phyloP scores from a whole-genome alignment of 1,140 invertebrate species.

The Homalodisca vitripennis region DNA sequence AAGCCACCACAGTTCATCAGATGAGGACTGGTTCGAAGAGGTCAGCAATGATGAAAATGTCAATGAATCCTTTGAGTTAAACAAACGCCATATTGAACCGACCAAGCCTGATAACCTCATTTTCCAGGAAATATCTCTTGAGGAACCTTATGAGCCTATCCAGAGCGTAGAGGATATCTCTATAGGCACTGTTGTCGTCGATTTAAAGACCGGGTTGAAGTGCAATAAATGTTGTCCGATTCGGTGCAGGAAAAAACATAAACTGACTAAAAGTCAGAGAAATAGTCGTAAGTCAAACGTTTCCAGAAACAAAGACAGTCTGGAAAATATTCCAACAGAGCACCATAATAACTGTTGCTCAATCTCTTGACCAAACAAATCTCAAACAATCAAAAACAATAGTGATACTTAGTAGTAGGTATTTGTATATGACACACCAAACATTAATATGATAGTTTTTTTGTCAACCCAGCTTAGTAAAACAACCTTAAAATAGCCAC shows the following conservation, averaged over 20 bases:
- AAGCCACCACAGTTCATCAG: constrained; percentile 47
- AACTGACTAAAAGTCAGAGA: constrained; percentile 9
- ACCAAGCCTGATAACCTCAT: background rate
- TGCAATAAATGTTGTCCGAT: constrained; percentile 7
- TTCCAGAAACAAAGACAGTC: background rate
- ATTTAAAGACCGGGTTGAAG: background rate
- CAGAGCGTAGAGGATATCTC: constrained; percentile 19
- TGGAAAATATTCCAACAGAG: background rate
- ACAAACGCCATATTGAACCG: background rate
- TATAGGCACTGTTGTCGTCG: background rate
- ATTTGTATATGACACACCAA: too few relatives aligned
- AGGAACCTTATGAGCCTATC: constrained; percentile 14
- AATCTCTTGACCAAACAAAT: constrained; percentile 11
- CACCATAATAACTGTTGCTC: constrained; percentile 13
- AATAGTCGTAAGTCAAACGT: constrained; percentile 11
- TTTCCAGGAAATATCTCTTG: background rate
- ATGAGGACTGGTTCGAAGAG: constrained; percentile 50
- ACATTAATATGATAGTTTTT: too few relatives aligned
- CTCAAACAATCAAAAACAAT: background rate
- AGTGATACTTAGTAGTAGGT: background rate
- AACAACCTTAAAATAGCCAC: too few relatives aligned
- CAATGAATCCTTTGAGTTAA: background rate
- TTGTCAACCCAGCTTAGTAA: too few relatives aligned
- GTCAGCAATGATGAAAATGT: constrained; percentile 29
- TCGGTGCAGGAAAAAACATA: constrained; percentile 12